Conservation (phyloP, 2,113 vertebrate species). For the Gallinago undulata region DNA sequence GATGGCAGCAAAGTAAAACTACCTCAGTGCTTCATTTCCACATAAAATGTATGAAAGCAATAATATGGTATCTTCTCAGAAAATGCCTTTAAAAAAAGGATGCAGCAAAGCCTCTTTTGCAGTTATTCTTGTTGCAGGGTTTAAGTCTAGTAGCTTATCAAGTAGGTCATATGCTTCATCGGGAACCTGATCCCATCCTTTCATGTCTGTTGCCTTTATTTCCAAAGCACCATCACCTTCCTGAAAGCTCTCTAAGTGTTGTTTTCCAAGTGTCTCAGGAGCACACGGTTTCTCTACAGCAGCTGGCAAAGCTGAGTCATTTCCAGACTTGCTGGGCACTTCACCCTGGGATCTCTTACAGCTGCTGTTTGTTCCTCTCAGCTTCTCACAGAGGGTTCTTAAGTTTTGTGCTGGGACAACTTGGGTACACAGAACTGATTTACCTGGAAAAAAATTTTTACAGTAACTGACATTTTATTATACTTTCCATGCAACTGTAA, state of each 20-base stretch:
- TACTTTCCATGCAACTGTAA: neutral
- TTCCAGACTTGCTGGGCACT: neutral
- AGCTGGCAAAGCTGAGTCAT: neutral
- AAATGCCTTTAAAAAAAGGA: constrained; percentile 83
- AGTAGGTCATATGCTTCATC: constrained; percentile 91
- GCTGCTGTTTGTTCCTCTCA: constrained; percentile 74
- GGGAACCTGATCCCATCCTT: constrained; percentile 88
- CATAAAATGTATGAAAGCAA: neutral
- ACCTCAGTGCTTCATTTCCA: neutral
- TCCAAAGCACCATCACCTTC: constrained; percentile 15
- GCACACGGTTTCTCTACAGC: neutral
- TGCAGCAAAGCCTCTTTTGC: constrained; percentile 86
- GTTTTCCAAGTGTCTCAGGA: neutral
- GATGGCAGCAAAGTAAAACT: neutral
- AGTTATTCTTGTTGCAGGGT: constrained; percentile 90
- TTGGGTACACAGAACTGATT: constrained; percentile 89
- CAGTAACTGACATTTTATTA: neutral
- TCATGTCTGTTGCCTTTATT: constrained; percentile 9
- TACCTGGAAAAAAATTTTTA: constrained; percentile 77
- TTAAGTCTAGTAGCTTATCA: constrained; percentile 91
- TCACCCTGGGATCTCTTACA: neutral
- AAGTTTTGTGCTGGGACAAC: constrained; percentile 90
- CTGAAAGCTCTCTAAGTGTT: neutral
- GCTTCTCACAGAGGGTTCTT: constrained; percentile 87
- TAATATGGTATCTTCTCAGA: constrained; percentile 18